Evolutionary conservation across 2,113 vertebrate species (phyloP).

Genomic region (Rhineura floridana): DNA sequence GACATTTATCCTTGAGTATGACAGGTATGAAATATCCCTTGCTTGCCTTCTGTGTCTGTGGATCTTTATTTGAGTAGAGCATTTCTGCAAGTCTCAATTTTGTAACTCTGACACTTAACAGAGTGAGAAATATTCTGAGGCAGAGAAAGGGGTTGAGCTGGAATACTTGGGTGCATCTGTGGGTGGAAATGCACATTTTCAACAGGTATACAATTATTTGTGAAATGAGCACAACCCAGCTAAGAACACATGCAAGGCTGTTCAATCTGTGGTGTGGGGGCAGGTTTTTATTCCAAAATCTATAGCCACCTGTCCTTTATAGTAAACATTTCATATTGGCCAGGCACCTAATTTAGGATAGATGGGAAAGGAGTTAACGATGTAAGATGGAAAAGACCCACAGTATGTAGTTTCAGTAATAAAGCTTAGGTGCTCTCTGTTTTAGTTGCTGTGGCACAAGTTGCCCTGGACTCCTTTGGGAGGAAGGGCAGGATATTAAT

Average conservation of each 20-base stretch:
- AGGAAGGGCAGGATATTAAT: too few relatives aligned
- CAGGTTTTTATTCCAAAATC: too few relatives aligned
- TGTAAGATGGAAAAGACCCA: background rate
- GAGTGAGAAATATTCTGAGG: slow-evolving; percentile 31
- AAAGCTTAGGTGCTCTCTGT: background rate
- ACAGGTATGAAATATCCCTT: slow-evolving; percentile 68
- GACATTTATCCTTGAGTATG: slow-evolving; percentile 75
- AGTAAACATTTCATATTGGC: background rate
- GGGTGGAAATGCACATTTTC: background rate
- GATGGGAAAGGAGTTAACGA: background rate
- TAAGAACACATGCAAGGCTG: background rate
- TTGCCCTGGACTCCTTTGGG: too few relatives aligned
- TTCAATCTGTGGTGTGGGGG: background rate
- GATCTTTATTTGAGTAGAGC: slow-evolving; percentile 63
- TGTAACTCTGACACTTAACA: slow-evolving; percentile 45
- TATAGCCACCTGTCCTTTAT: background rate
- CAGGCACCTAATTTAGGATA: background rate
- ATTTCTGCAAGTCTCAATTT: slow-evolving; percentile 51
- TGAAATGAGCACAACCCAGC: background rate
- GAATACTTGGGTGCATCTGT: background rate
- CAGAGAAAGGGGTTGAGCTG: background rate
- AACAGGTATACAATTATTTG: background rate
- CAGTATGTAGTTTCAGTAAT: background rate
- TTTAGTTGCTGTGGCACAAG: too few relatives aligned
- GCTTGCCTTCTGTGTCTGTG: slow-evolving; percentile 55